Evolutionary conservation across 2,113 vertebrate genomes (phyloP).

Genomic region (Chionis minor): DNA sequence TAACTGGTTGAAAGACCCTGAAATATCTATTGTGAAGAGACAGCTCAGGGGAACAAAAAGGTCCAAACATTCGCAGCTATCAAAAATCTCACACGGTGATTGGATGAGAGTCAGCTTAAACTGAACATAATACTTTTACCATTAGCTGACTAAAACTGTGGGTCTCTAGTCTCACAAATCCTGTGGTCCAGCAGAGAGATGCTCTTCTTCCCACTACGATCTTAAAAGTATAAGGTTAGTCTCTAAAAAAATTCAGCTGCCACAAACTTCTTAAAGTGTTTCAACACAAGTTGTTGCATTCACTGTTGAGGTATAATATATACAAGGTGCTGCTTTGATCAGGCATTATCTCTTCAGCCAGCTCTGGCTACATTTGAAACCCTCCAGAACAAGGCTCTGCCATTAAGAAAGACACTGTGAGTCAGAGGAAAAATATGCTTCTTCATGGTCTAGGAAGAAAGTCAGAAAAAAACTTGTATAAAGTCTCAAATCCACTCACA

Average conservation of each 20-base stretch:
- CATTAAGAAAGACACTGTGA: accelerated
- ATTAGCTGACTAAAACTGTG: neutral
- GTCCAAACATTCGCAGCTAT: neutral
- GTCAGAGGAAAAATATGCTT: neutral
- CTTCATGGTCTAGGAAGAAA: neutral
- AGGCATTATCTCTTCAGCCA: neutral
- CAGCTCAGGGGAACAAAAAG: neutral
- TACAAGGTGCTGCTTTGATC: neutral
- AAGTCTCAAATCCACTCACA: neutral
- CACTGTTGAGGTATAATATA: accelerated
- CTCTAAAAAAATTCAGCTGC: neutral
- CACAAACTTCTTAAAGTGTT: neutral
- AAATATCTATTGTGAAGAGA: slow-evolving; percentile 32
- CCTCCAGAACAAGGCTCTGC: neutral
- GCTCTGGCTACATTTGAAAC: neutral
- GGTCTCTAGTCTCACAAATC: neutral
- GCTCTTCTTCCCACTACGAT: neutral
- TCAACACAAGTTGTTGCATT: neutral
- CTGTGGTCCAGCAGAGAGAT: neutral
- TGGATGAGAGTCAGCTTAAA: neutral
- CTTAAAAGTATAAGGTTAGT: neutral
- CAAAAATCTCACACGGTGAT: neutral
- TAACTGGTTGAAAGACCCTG: slow-evolving; percentile 60
- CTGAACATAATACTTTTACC: neutral
- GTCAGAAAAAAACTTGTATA: neutral